A percentile compares a stretch with the other conserved stretches of the same genome.
Evolutionary conservation across 2,113 vertebrate species (phyloP).

Genomic region (Turnix velox): DNA sequence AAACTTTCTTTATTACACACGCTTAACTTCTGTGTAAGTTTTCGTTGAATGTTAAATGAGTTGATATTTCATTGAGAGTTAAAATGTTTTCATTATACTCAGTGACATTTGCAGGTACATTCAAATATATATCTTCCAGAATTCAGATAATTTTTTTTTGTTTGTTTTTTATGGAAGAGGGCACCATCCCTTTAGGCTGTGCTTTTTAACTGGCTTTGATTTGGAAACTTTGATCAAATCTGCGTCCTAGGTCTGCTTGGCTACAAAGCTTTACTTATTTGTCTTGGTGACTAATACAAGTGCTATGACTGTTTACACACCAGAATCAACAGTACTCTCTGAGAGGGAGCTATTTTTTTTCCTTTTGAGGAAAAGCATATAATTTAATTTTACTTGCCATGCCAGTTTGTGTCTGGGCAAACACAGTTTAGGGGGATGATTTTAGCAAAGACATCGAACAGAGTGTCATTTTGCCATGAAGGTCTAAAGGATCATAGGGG

Average conservation of each 20-base stretch:
- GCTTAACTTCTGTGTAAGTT: neutral
- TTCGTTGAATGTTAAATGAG: neutral
- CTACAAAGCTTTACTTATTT: neutral
- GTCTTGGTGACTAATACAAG: neutral
- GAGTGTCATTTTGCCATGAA: neutral
- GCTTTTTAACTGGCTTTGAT: neutral
- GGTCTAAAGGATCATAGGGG: neutral
- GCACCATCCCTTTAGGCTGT: neutral
- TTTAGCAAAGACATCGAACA: rapidly evolving
- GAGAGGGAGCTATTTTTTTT: neutral
- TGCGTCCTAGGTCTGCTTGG: neutral
- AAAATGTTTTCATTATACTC: neutral
- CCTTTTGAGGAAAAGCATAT: neutral
- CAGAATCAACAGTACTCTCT: neutral
- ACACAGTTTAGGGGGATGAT: neutral
- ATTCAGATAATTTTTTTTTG: neutral
- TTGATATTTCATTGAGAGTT: neutral
- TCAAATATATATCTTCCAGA: neutral
- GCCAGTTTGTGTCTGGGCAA: neutral
- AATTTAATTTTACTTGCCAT: neutral
- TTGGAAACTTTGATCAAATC: neutral
- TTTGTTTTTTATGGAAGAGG: neutral
- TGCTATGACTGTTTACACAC: neutral
- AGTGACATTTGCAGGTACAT: neutral
- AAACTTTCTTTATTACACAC: neutral